phyloP scores from a whole-genome alignment of 2,797 vertebrate species.

The Gila robusta region DNA sequence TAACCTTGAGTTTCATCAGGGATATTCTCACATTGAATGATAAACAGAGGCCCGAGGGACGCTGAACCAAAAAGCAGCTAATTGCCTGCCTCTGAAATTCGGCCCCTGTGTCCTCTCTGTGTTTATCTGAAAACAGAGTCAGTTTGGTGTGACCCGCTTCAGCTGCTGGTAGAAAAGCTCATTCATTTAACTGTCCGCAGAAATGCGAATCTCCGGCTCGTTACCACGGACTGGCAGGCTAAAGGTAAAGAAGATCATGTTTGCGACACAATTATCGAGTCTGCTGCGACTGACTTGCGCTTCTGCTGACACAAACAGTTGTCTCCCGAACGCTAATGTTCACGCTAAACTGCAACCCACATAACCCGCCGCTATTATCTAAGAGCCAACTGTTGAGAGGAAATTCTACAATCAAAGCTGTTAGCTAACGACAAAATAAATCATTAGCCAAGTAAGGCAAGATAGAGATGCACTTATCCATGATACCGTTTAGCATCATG shows the following conservation, averaged over 20 bases:
- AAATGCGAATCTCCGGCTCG: slow-evolving; percentile 20
- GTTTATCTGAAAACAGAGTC: slow-evolving; percentile 76
- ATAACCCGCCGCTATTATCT: slow-evolving; percentile 39
- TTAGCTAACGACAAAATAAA: slow-evolving; percentile 47
- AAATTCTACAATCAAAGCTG: slow-evolving; percentile 54
- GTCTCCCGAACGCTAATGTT: slow-evolving; percentile 22
- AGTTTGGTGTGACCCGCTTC: slow-evolving; percentile 76
- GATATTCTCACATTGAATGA: slow-evolving; percentile 86
- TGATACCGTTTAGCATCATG: slow-evolving; percentile 18
- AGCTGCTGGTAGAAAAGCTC: slow-evolving; percentile 68
- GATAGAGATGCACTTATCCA: slow-evolving; percentile 47
- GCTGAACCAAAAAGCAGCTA: slow-evolving; percentile 79
- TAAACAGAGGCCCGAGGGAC: slow-evolving; percentile 82
- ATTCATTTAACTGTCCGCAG: slow-evolving; percentile 67
- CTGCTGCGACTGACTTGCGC: neutral
- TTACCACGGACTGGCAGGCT: slow-evolving; percentile 28
- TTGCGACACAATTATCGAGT: slow-evolving; percentile 40
- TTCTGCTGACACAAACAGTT: slow-evolving; percentile 41
- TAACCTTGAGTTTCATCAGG: slow-evolving; percentile 86
- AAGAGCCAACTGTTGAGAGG: slow-evolving; percentile 51
- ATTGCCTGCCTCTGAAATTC: slow-evolving; percentile 82
- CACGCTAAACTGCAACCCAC: slow-evolving; percentile 40
- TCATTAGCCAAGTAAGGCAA: slow-evolving; percentile 49
- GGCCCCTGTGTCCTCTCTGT: slow-evolving; percentile 74
- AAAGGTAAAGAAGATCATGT: slow-evolving; percentile 43